Base-by-base conservation (phyloP, 2,888 invertebrate species). In the Apodemia duryi region DNA sequence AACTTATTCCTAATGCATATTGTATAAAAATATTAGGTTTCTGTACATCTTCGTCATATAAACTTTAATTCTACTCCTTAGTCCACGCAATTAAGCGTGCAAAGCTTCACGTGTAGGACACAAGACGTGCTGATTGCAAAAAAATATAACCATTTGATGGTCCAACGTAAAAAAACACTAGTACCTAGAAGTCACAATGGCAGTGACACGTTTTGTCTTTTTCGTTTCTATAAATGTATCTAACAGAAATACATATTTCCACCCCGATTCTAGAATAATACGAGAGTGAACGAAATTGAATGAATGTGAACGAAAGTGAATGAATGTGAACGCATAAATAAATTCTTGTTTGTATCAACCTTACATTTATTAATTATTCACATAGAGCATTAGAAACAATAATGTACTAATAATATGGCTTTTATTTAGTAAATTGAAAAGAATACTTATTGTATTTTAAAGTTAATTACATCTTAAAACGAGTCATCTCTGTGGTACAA, bases 401-500 rank as follows among this genome's bases (percentile, higher is more conserved):
- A 60, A 60, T 60, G 35, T 60, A 60, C 57, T 60, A 60, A 60
- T 60, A 60, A 60, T 60, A 60, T 60, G 57, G 57, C 57, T 29
- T 60, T 60, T 60, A 60, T 35, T 60, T 60, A 11, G 57, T 32
- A 60, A 60, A 60, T 60, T 60, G 57, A 60, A 60, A 35, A 60
- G 6, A 60, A 60, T 60, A 60, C 32, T 51, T 51, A 51, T 21
- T 7, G n/a, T 60, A 32, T 60, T 13, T 32, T n/a, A 13, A 60
- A 32, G 32, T 57, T 35, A 35, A 32, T 32, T 32, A 57, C 11
- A 60, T 60, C 60, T 60, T 35, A 60, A 35, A 35, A 60, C 57
- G 35, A 60, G 35, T 35, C 35, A 60, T 60, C 35, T 54, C 9
- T 60, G 35, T 60, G 35, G 35, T 60, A 35, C 60, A 35, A 60